Percentiles rank a stretch among this genome's conserved stretches.
Conservation (phyloP, 2,888 invertebrate genomes). For the Gymnosoma rotundatum region DNA sequence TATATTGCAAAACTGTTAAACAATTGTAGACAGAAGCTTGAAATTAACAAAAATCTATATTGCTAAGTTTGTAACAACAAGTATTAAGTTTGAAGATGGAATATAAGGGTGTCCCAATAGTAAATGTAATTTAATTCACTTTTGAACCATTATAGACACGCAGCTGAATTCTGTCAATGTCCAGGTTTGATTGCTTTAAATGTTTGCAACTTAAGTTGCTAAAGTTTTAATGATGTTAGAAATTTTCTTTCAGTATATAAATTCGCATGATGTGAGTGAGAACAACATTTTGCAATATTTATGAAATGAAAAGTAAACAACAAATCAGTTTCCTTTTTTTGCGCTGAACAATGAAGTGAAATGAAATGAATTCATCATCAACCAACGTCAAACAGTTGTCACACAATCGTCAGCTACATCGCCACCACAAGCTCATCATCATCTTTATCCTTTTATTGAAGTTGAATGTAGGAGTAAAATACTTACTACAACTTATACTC, state of each 20-base stretch:
- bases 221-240: neutral
- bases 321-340: slow-evolving; percentile 45
- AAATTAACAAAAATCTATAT: too few species aligned
- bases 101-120: too few species aligned
- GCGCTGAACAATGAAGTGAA: slow-evolving; percentile 62
- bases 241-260: slow-evolving; percentile 11
- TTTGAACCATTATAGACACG: too few species aligned
- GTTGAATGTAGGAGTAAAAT: slow-evolving; percentile 18
- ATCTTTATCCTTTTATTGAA: neutral
- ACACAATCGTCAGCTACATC: slow-evolving; percentile 61
- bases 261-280: neutral
- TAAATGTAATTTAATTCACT: too few species aligned
- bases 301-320: slow-evolving; percentile 62
- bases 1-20: too few species aligned
- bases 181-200: too few species aligned
- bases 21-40: too few species aligned
- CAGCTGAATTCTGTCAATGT: too few species aligned
- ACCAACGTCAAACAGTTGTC: slow-evolving; percentile 70
- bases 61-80: too few species aligned
- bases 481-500: slow-evolving; percentile 10
- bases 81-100: too few species aligned
- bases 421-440: slow-evolving; percentile 14
- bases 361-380: slow-evolving; percentile 69
- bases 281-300: slow-evolving; percentile 46
- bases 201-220: too few species aligned